These are phyloP conservation scores for Caenorhabditis wallacei DNA, from an alignment of 2,888 invertebrate genomes.

Conservation along the genomic window DNA sequence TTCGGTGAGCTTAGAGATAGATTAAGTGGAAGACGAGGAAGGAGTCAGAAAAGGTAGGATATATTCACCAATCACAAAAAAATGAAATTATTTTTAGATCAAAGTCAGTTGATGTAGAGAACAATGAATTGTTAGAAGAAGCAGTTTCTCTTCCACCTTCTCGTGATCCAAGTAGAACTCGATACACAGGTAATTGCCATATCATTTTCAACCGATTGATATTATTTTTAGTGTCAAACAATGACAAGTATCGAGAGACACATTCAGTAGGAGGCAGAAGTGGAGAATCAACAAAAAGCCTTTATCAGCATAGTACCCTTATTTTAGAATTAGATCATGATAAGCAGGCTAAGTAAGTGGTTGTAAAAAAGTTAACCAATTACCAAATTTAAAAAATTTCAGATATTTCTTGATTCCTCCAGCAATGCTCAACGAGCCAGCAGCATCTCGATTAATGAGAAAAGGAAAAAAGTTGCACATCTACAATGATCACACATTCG, in stretches of 20 bases:
- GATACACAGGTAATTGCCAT: slow-evolving; percentile 66
- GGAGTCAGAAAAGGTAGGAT: slow-evolving; percentile 66
- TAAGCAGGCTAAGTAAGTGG: slow-evolving; percentile 74
- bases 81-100: slow-evolving; percentile 65
- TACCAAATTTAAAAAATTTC: not conserved
- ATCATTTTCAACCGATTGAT: no score
- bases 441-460: slow-evolving; percentile 77
- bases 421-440: slow-evolving; percentile 76
- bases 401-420: slow-evolving; percentile 82
- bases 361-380: no score
- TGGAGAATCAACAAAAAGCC: slow-evolving; percentile 75
- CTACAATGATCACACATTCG: slow-evolving; percentile 83
- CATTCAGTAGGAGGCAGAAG: slow-evolving; percentile 76
- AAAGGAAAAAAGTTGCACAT: slow-evolving; percentile 83
- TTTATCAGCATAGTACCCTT: slow-evolving; percentile 79
- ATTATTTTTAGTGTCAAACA: slow-evolving; percentile 36
- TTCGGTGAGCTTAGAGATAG: slow-evolving; percentile 80
- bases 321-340: slow-evolving; percentile 77
- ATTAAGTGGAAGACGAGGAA: slow-evolving; percentile 75
- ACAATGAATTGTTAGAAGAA: slow-evolving; percentile 76
- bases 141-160: slow-evolving; percentile 82
- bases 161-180: slow-evolving; percentile 78
- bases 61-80: no score
- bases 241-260: slow-evolving; percentile 70
- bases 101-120: slow-evolving; percentile 76